phyloP scores from a whole-genome alignment of 1,140 invertebrate species.

The Ceratosolen fusciceps region DNA sequence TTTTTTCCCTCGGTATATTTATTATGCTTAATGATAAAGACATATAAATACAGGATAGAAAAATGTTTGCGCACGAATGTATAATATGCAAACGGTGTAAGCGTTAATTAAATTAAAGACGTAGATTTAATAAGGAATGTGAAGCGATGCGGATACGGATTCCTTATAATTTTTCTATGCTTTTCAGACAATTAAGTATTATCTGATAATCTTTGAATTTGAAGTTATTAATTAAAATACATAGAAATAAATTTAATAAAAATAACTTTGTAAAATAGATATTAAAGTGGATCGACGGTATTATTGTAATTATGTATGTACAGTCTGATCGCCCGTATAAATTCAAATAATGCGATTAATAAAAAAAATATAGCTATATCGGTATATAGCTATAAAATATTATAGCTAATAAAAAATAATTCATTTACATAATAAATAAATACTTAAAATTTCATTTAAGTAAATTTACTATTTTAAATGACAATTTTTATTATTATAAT shows the following conservation, averaged over 20 bases:
- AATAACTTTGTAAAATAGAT: constrained; percentile 3
- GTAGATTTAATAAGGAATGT: neutral
- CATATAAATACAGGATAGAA: neutral
- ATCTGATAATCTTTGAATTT: constrained; percentile 27
- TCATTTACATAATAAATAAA: no score
- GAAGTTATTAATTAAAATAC: constrained; percentile 34
- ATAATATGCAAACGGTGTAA: neutral
- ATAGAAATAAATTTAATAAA: constrained; percentile 32
- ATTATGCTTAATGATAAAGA: no score
- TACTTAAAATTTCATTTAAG: no score
- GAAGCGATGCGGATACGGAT: neutral
- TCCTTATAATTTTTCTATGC: neutral
- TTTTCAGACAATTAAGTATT: constrained; percentile 32
- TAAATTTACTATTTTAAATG: no score
- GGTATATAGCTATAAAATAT: no score
- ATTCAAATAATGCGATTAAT: no score
- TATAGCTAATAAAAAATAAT: no score
- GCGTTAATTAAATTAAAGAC: no score
- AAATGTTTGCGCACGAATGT: neutral
- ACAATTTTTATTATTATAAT: no score
- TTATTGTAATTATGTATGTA: constrained; percentile 50
- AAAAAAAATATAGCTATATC: no score
- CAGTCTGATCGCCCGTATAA: constrained; percentile 17
- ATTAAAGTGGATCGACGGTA: no score
- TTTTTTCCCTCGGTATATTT: no score